Evolutionary conservation across 2,113 vertebrate genomes (phyloP), one percentile per base, ranked within the genome.

Genomic region (Triplophysa tibetana): DNA sequence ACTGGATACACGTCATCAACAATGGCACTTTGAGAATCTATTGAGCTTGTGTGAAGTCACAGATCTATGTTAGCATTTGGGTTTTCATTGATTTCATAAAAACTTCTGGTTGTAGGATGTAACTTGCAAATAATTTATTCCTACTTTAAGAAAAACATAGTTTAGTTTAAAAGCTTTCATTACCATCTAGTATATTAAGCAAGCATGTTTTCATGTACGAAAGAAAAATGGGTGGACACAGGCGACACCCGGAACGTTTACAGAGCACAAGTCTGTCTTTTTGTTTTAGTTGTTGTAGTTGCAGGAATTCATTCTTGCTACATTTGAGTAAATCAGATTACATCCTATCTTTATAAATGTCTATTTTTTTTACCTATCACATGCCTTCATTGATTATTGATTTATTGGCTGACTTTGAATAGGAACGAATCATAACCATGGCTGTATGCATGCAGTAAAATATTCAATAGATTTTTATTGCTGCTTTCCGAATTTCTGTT

Each of bases 11-110:
- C 19, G 10, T 17, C 43, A 48, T 67, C 26, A 63, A 4, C 16
- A 14, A 50, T 63, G 65, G 60, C 68, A 62, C 64, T 11, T 14
- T 74, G 48, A 74, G 48, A 74, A 74, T 77, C 4, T 21, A 23
- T 56, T 72, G 17, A 60, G 66, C 50, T 17, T 63, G 23, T 80
- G 79, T 63, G 48, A 61, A 54, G 50, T 6, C 16, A 54, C 50
- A 17, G 14, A 17, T 54, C 14, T 16, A 16, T 17, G 50, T 17
- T 54, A 6, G 50, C 50, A 54, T 41, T 61, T 24, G 23, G 9
- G 4, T 8, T 23, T 23, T 17, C 56, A 14, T 41, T 26, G 3
- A 24, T 26, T 43, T 14, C 21, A 17, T 21, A 56, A 33, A n/a
- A 9, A 7, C 70, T 12, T 60, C 3, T 14, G 29, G 17, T 72